These are phyloP conservation scores for Percina caprodes DNA, from an alignment of 2,113 vertebrate species.

Conservation along the genomic window DNA sequence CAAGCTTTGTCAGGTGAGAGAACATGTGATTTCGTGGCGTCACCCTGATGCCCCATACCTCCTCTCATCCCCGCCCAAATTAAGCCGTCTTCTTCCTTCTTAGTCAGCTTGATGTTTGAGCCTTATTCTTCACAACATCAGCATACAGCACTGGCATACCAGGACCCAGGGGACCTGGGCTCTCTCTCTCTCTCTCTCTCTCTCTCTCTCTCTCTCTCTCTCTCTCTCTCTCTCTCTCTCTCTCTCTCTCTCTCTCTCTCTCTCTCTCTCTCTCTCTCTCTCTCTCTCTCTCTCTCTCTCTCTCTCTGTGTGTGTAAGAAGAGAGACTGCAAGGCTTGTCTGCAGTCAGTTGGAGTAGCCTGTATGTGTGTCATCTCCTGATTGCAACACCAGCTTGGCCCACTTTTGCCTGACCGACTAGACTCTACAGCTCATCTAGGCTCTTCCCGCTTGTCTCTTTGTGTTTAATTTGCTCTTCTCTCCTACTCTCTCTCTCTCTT, in stretches of 20 bases:
- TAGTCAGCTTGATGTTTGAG: conserved; percentile 66
- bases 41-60: conserved; percentile 13
- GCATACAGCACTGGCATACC: conserved; percentile 40
- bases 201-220: too few relatives aligned
- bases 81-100: conserved; percentile 58
- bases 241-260: too few relatives aligned
- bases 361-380: conserved; percentile 73
- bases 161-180: conserved; percentile 31
- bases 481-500: background rate
- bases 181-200: too few relatives aligned
- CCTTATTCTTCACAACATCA: conserved; percentile 66
- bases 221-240: too few relatives aligned
- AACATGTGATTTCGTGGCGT: conserved; percentile 14
- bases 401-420: conserved; percentile 79
- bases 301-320: too few relatives aligned
- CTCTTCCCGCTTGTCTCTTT: conserved; percentile 67
- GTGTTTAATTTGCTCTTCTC: conserved; percentile 57
- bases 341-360: conserved; percentile 52
- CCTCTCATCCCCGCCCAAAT: conserved; percentile 44
- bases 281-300: too few relatives aligned
- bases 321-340: conserved; percentile 36
- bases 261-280: too few relatives aligned
- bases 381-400: conserved; percentile 79
- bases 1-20: conserved; percentile 37
- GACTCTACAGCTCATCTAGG: conserved; percentile 65